These are phyloP conservation scores for Ichneumon xanthorius DNA, from an alignment of 2,888 invertebrate genomes.

Conservation along the genomic window DNA sequence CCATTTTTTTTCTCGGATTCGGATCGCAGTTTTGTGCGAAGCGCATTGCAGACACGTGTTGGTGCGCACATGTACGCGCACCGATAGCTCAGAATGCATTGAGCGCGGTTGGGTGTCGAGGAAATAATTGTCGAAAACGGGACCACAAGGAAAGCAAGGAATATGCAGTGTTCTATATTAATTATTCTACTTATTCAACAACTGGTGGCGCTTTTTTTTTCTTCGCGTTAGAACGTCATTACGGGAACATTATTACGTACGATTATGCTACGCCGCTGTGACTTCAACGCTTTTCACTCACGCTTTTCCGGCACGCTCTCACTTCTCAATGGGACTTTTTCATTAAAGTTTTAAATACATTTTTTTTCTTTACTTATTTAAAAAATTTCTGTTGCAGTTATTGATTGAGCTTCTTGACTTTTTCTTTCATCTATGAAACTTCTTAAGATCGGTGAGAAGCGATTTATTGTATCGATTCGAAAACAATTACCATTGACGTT, in stretches of 20 bases:
- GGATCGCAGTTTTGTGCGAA: background rate
- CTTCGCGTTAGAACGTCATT: slow-evolving; percentile 1
- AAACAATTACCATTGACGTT: no score
- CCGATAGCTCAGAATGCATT: background rate
- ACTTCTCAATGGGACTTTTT: background rate
- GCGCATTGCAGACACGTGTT: background rate
- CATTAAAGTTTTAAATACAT: background rate
- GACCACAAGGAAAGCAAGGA: background rate
- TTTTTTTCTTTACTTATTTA: background rate
- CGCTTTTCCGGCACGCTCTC: background rate
- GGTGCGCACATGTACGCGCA: background rate
- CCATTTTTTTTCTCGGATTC: background rate
- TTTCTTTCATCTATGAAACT: background rate
- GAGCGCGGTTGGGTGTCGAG: background rate
- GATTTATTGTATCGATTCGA: no score
- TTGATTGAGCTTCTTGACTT: background rate
- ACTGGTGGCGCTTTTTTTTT: background rate
- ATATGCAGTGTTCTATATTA: background rate
- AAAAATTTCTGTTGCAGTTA: background rate
- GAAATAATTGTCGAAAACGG: slow-evolving; percentile 5
- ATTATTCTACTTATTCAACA: slow-evolving; percentile 9
- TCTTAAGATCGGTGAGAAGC: no score
- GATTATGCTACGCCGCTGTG: slow-evolving; percentile 7
- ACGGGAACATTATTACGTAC: slow-evolving; percentile 4
- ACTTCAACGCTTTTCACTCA: slow-evolving; percentile 7